A percentile compares a stretch with the other conserved stretches of the same genome.
Evolutionary conservation across 1,140 invertebrate genomes (phyloP).

Genomic region (Brachionus rubens): DNA sequence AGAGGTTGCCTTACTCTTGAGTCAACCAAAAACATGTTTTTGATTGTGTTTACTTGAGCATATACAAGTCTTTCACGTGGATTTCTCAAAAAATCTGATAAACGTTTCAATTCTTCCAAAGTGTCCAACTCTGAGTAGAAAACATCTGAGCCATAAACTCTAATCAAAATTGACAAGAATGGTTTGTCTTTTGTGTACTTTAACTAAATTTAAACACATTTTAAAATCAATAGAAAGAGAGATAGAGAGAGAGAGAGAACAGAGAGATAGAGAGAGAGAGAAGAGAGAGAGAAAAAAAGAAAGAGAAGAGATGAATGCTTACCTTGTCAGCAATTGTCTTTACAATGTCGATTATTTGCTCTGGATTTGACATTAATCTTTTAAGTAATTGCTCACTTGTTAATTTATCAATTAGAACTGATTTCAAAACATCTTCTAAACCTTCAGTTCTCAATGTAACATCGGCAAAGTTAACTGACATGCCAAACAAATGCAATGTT

Average conservation of each 20-base stretch:
- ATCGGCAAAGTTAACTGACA: constrained; percentile 43
- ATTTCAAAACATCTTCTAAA: constrained; percentile 29
- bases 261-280: too few species aligned
- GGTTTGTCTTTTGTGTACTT: constrained; percentile 33
- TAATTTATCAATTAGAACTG: constrained; percentile 19
- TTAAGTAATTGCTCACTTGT: constrained; percentile 1
- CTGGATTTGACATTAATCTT: background rate
- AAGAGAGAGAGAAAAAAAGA: background rate
- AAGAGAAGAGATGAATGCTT: background rate
- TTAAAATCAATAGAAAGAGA: too few species aligned
- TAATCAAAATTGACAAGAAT: constrained; percentile 20
- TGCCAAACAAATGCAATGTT: constrained; percentile 36
- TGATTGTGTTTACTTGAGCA: constrained; percentile 41
- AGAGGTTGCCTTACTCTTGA: constrained; percentile 41
- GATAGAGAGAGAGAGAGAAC: too few species aligned
- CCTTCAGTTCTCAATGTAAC: constrained; percentile 26
- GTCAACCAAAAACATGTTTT: constrained; percentile 43
- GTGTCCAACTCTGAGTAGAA: constrained; percentile 42
- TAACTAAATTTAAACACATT: too few species aligned
- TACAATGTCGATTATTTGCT: constrained; percentile 25
- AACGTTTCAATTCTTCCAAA: background rate
- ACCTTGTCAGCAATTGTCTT: constrained; percentile 13
- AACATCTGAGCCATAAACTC: constrained; percentile 45
- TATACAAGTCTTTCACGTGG: constrained; percentile 17
- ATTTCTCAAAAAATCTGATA: constrained; percentile 25